A percentile compares a stretch with the other conserved stretches of the same genome.
Conservation (phyloP, 2,797 vertebrate species). For the Tamandua tetradactyla region DNA sequence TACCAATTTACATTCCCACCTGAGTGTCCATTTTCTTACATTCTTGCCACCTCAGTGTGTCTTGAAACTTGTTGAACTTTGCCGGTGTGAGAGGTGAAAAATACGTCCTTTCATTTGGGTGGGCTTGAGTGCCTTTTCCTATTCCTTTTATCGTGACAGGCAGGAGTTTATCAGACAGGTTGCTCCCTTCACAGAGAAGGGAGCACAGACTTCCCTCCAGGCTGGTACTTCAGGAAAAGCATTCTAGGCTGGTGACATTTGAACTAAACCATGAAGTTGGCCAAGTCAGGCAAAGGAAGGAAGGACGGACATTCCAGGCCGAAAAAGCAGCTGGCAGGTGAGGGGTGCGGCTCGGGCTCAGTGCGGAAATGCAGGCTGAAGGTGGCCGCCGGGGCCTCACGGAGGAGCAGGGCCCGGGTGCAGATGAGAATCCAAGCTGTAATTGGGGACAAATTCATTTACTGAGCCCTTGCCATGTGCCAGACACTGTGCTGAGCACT, state of each 20-base stretch:
- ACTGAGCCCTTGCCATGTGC: neutral
- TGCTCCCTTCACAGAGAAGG: neutral
- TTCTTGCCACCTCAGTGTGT: neutral
- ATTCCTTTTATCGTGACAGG: neutral
- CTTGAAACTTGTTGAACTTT: neutral
- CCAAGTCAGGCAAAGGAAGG: neutral
- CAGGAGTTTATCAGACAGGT: neutral
- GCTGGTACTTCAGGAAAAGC: neutral
- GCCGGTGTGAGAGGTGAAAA: neutral
- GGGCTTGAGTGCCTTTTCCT: neutral
- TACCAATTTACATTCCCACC: neutral
- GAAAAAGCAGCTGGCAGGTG: neutral
- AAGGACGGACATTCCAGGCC: neutral
- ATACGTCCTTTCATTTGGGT: neutral
- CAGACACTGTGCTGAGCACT: neutral
- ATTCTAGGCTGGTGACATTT: neutral
- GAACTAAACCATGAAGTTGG: neutral
- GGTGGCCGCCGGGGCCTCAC: rapidly evolving
- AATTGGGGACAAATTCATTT: neutral
- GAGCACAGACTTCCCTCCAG: neutral
- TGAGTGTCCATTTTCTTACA: neutral
- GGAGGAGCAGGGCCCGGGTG: neutral
- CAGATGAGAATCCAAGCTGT: neutral
- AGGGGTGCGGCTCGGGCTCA: neutral
- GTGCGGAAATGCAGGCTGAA: neutral